Conservation (phyloP, 2,888 invertebrate species). For the Hecatera dysodea region DNA sequence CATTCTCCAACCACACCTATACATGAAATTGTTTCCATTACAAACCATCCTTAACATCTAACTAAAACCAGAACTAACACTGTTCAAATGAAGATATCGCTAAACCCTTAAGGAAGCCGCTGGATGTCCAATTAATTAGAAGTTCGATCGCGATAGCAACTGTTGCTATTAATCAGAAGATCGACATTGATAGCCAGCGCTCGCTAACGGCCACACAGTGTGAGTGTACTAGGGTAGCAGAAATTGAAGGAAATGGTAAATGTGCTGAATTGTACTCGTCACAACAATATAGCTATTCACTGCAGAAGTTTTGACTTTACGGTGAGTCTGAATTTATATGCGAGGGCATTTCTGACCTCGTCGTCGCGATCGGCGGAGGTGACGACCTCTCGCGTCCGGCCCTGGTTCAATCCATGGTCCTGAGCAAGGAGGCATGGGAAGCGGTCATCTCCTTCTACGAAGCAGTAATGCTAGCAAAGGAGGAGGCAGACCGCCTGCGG, state of each 20-base stretch:
- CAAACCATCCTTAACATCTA: constrained; percentile 18
- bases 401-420: too few relatives aligned
- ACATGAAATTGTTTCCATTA: constrained; percentile 14
- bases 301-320: not conserved
- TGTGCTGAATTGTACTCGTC: not conserved
- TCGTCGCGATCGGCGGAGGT: too few relatives aligned
- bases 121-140: constrained; percentile 85
- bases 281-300: not conserved
- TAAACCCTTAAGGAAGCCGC: constrained; percentile 69
- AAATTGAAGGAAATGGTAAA: not conserved
- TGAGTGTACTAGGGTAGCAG: constrained; percentile 46
- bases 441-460: too few relatives aligned
- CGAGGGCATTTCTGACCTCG: too few relatives aligned
- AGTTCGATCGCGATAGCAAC: constrained; percentile 79
- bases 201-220: constrained; percentile 67
- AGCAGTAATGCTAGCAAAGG: too few relatives aligned
- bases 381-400: too few relatives aligned
- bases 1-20: not conserved
- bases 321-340: not conserved
- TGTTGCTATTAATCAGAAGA: constrained; percentile 84
- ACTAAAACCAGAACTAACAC: constrained; percentile 46
- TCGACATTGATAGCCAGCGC: constrained; percentile 77
- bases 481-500: too few relatives aligned
- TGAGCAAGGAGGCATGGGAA: too few relatives aligned
- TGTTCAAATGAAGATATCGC: constrained; percentile 66